These are phyloP conservation scores for Melanchra persicariae DNA, from an alignment of 2,888 invertebrate genomes.

Conservation along the genomic window DNA sequence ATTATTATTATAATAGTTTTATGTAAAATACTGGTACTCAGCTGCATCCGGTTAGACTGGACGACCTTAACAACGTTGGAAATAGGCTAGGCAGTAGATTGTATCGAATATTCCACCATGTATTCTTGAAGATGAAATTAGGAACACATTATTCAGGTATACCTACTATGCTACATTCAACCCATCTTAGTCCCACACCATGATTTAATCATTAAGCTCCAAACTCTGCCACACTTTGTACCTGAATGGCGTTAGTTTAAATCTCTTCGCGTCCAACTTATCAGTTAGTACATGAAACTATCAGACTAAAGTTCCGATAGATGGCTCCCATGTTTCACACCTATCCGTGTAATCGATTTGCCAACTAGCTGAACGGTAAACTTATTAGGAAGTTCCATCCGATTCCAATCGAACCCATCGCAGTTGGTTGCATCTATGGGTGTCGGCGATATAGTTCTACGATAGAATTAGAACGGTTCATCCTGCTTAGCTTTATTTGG, in stretches of 20 bases:
- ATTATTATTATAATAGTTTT: too few species aligned
- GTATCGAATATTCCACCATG: too few species aligned
- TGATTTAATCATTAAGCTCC: conserved; percentile 15
- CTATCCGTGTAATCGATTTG: conserved; percentile 57
- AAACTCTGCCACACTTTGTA: neutral
- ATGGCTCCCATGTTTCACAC: conserved; percentile 54
- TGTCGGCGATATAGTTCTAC: neutral
- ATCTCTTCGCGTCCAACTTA: conserved; percentile 17
- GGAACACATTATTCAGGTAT: too few species aligned
- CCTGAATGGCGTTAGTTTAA: conserved; percentile 22
- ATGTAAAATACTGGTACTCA: too few species aligned
- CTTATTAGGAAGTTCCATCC: conserved; percentile 41
- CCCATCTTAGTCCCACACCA: neutral
- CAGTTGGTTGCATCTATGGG: conserved; percentile 35
- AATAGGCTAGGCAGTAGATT: too few species aligned
- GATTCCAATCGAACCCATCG: too few species aligned
- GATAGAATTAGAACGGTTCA: neutral
- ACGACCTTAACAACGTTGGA: too few species aligned
- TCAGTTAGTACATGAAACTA: conserved; percentile 43
- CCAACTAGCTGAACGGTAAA: conserved; percentile 41
- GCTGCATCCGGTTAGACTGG: too few species aligned
- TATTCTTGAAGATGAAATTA: too few species aligned
- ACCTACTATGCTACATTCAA: neutral
- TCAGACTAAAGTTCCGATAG: conserved; percentile 41
- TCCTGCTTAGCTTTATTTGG: neutral